Percentiles rank a stretch among this genome's conserved stretches.
These are phyloP conservation scores for Epiblema foenella DNA, from an alignment of 2,888 invertebrate genomes.

Conservation along the genomic window DNA sequence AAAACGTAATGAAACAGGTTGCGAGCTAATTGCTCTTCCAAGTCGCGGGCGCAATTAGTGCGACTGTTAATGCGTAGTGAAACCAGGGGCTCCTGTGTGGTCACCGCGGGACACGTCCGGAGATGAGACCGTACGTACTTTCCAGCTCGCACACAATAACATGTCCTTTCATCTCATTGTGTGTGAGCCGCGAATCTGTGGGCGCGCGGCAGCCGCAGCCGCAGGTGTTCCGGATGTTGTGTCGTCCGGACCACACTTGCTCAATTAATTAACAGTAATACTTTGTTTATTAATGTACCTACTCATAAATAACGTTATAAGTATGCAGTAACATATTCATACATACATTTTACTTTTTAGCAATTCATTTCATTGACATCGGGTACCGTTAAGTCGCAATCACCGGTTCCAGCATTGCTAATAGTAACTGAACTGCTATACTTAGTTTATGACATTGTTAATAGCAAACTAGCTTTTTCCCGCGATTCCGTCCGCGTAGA, in stretches of 20 bases:
- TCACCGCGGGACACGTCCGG: not conserved
- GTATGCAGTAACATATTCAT: not conserved
- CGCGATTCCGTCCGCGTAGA: no score
- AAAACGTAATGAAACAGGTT: constrained; percentile 23
- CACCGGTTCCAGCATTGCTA: no score
- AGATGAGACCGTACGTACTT: not conserved
- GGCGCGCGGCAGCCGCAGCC: not conserved
- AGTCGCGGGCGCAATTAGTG: constrained; percentile 13
- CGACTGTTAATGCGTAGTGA: constrained; percentile 7
- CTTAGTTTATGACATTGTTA: no score
- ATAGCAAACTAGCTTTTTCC: no score
- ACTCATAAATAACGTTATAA: not conserved
- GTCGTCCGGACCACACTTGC: constrained; percentile 1
- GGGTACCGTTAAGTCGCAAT: no score
- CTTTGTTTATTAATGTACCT: not conserved
- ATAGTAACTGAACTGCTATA: no score
- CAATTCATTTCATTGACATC: not conserved
- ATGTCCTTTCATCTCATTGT: not conserved
- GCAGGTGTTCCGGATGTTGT: not conserved
- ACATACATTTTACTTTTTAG: not conserved
- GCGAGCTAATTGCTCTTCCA: constrained; percentile 55
- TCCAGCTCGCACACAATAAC: not conserved
- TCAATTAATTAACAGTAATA: not conserved
- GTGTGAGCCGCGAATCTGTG: constrained; percentile 4
- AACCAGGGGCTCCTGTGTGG: constrained; percentile 18